phyloP scores from a whole-genome alignment of 2,797 vertebrate genomes.

The Lepus townsendii region DNA sequence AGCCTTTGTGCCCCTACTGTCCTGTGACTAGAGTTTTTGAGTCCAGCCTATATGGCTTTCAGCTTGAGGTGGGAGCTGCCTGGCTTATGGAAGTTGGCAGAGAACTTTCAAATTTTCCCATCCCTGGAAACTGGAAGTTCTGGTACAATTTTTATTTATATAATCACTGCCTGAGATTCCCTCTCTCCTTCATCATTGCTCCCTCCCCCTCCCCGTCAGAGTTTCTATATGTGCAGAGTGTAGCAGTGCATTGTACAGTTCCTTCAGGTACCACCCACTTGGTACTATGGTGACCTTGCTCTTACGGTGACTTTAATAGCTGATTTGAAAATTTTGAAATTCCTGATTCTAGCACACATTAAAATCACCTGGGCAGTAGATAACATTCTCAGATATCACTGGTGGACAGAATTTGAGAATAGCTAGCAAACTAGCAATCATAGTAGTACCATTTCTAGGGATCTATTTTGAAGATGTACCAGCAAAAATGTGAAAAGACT shows the following conservation, averaged over 20 bases:
- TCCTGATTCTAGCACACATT: not conserved
- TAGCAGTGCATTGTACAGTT: not conserved
- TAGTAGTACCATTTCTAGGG: not conserved
- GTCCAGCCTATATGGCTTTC: not conserved
- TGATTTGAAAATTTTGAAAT: not conserved
- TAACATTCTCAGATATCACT: not conserved
- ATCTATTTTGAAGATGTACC: not conserved
- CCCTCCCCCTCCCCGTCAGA: not conserved
- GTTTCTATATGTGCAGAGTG: not conserved
- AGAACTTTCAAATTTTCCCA: conserved; percentile 18
- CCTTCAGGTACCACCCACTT: not conserved
- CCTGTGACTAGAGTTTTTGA: not conserved
- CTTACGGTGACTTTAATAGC: not conserved
- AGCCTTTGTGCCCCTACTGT: not conserved
- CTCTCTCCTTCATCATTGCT: not conserved
- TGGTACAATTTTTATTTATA: conserved; percentile 5
- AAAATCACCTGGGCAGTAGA: not conserved
- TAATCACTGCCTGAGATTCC: not conserved
- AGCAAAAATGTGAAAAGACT: conserved; percentile 2
- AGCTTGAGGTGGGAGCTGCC: not conserved
- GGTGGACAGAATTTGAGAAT: not conserved
- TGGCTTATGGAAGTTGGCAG: not conserved
- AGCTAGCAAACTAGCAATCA: not conserved
- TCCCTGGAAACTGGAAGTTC: not conserved
- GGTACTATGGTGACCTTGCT: not conserved